phyloP scores from a whole-genome alignment of 2,797 vertebrate genomes.

The Neomorphus geoffroyi region DNA sequence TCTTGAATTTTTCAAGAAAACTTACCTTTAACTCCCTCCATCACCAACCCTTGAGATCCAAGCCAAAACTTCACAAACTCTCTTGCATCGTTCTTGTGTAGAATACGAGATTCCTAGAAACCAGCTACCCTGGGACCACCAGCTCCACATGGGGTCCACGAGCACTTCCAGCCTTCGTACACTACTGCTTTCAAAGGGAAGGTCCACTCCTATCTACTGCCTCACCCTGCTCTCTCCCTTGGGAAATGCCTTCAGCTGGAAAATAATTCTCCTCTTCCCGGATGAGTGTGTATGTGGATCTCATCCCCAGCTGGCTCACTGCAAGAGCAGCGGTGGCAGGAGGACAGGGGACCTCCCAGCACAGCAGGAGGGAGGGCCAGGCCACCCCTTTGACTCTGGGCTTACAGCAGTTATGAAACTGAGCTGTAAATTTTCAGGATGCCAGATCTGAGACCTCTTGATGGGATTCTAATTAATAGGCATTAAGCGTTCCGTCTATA shows the following conservation, averaged over 20 bases:
- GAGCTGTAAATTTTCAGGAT: not conserved
- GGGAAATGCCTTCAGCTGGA: not conserved
- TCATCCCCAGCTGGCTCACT: not conserved
- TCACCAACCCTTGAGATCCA: fast-evolving
- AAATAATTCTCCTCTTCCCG: not conserved
- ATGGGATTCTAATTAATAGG: constrained; percentile 47
- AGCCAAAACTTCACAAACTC: not conserved
- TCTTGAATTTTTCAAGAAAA: not conserved
- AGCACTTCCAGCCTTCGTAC: fast-evolving
- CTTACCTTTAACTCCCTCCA: not conserved
- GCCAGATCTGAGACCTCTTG: not conserved
- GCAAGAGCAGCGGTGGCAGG: not conserved
- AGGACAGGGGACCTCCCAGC: not conserved
- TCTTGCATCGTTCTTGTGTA: not conserved
- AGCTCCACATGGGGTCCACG: not conserved
- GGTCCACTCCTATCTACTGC: not conserved
- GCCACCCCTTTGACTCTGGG: not conserved
- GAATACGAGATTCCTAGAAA: not conserved
- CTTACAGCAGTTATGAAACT: not conserved
- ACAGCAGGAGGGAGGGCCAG: fast-evolving
- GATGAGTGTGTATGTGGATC: not conserved
- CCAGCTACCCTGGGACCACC: not conserved
- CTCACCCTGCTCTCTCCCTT: not conserved
- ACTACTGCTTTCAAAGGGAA: not conserved
- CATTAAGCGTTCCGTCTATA: constrained; percentile 45